Evolutionary conservation across 2,113 vertebrate species (phyloP).

Genomic region (Mobula birostris): DNA sequence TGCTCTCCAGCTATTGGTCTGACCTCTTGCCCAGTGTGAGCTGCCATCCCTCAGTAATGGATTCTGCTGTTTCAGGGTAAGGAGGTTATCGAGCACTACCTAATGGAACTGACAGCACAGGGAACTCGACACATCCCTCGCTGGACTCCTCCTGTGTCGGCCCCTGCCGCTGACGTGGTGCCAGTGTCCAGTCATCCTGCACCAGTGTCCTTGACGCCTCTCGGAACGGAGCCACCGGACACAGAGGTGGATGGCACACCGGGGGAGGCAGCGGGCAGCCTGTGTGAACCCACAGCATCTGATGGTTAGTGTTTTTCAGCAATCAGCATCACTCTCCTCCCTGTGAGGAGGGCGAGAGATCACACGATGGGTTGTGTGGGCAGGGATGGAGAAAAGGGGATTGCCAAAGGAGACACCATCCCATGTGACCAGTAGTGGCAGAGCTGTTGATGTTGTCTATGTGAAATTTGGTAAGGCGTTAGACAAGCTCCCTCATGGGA

Average conservation of each 20-base stretch:
- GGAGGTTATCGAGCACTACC: conserved; percentile 72
- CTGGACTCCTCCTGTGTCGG: conserved; percentile 52
- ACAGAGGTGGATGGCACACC: conserved; percentile 29
- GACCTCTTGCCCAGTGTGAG: neutral
- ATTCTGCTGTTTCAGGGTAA: conserved; percentile 59
- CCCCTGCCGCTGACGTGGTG: neutral
- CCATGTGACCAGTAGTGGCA: neutral
- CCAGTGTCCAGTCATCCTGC: neutral
- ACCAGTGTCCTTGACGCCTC: neutral
- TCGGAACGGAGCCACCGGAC: accelerated
- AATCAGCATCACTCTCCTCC: neutral
- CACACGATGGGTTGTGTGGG: no score
- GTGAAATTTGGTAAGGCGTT: no score
- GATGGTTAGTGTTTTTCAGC: conserved; percentile 49
- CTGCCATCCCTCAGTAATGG: neutral
- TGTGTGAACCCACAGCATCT: conserved; percentile 39
- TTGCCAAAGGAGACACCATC: neutral
- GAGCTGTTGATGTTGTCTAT: no score
- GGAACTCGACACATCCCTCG: conserved; percentile 65
- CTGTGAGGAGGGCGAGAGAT: neutral
- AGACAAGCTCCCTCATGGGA: no score
- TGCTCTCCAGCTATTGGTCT: neutral
- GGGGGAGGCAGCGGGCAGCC: conserved; percentile 36
- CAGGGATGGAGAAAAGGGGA: neutral
- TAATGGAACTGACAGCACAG: conserved; percentile 67